phyloP scores from a whole-genome alignment of 2,113 vertebrate genomes.

The Phyllopteryx taeniolatus region DNA sequence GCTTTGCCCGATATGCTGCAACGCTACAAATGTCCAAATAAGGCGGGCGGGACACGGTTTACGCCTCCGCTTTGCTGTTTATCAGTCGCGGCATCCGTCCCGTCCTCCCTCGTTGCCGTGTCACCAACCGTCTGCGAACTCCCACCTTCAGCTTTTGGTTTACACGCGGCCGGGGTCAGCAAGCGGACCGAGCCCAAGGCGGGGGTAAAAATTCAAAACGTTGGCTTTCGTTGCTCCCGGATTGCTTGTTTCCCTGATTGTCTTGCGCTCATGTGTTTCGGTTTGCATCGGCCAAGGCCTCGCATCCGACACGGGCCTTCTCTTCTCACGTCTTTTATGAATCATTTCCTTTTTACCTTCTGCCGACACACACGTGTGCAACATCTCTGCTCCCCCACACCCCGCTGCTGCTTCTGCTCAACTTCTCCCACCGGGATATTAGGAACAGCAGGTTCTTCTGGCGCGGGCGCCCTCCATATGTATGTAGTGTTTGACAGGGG shows the following conservation, averaged over 20 bases:
- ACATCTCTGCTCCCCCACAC: not conserved
- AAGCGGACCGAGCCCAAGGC: not conserved
- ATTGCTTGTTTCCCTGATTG: not conserved
- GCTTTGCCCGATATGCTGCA: not conserved
- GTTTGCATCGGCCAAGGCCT: not conserved
- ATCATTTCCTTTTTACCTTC: conserved; percentile 3
- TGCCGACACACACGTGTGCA: not conserved
- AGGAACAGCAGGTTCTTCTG: conserved; percentile 7
- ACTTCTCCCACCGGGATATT: conserved; percentile 4
- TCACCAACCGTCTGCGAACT: not conserved
- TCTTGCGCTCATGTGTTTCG: not conserved
- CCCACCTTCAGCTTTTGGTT: not conserved
- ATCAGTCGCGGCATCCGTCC: not conserved
- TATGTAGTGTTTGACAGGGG: conserved; percentile 8
- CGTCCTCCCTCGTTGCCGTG: not conserved
- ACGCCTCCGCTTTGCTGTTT: not conserved
- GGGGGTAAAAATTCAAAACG: not conserved
- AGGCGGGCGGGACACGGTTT: not conserved
- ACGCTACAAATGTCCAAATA: conserved; percentile 1
- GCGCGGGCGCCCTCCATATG: not conserved
- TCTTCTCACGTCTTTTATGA: not conserved
- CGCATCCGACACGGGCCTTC: not conserved
- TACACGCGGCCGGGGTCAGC: not conserved
- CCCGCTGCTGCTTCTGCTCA: not conserved
- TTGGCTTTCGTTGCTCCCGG: not conserved